These are phyloP conservation scores for Entomobrya multifasciata DNA, from an alignment of 2,888 invertebrate species.

Conservation along the genomic window DNA sequence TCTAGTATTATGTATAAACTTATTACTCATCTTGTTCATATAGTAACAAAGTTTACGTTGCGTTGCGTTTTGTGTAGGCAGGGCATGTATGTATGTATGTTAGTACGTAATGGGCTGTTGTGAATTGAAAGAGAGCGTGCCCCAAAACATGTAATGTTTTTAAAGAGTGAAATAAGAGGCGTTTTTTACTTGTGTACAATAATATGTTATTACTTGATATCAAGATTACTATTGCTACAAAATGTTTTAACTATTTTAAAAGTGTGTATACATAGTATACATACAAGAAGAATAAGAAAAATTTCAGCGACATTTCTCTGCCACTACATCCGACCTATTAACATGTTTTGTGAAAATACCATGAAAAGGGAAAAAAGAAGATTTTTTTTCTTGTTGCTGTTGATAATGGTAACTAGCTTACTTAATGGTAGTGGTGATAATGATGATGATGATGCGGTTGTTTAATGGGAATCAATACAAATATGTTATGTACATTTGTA, in stretches of 20 bases:
- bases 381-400: background rate
- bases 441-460: slow-evolving; percentile 3
- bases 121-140: slow-evolving; percentile 26
- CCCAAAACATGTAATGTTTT: slow-evolving; percentile 36
- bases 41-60: background rate
- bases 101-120: no score
- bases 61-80: background rate
- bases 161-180: slow-evolving; percentile 59
- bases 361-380: slow-evolving; percentile 68
- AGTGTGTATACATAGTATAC: background rate
- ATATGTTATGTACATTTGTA: no score
- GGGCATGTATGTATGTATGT: background rate
- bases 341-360: slow-evolving; percentile 64
- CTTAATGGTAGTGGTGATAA: slow-evolving; percentile 12
- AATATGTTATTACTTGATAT: slow-evolving; percentile 51
- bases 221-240: no score
- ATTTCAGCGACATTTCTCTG: slow-evolving; percentile 66
- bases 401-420: slow-evolving; percentile 36
- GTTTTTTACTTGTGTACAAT: slow-evolving; percentile 31
- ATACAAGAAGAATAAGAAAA: slow-evolving; percentile 23
- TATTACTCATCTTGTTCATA: background rate
- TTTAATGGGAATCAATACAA: slow-evolving; percentile 1
- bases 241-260: slow-evolving; percentile 5
- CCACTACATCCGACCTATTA: slow-evolving; percentile 61
- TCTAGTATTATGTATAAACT: slow-evolving; percentile 33